A percentile compares a stretch with the other conserved stretches of the same genome.
Evolutionary conservation across 2,797 vertebrate species (phyloP).

Genomic region (Artibeus lituratus): DNA sequence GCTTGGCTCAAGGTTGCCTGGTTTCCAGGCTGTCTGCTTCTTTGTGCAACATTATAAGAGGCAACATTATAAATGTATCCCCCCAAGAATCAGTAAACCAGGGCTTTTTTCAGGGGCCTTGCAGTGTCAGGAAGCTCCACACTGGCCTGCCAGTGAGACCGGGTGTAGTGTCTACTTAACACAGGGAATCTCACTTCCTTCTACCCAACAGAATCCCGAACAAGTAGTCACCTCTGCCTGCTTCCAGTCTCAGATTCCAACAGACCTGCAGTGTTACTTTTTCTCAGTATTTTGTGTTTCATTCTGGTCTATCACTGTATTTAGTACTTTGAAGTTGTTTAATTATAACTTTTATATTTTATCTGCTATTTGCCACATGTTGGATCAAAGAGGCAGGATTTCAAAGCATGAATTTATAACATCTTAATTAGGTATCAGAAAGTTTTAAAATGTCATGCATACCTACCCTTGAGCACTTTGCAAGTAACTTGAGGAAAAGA

Average conservation of each 20-base stretch:
- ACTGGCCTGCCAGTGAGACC: neutral
- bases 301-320: neutral
- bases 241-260: neutral
- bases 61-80: neutral
- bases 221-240: neutral
- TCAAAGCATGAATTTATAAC: constrained; percentile 26
- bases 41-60: neutral
- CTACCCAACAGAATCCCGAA: neutral
- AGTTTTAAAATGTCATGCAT: constrained; percentile 42
- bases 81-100: neutral
- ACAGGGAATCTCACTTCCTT: neutral
- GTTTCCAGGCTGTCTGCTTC: neutral
- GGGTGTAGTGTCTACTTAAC: neutral
- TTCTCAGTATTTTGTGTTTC: neutral
- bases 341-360: constrained; percentile 9
- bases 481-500: constrained; percentile 35
- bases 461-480: neutral
- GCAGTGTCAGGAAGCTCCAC: neutral
- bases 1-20: neutral
- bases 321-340: neutral
- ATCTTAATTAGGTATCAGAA: constrained; percentile 27
- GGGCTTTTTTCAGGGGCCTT: neutral
- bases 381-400: constrained; percentile 3
- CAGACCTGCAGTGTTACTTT: neutral
- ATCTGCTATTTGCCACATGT: constrained; percentile 2